Percentiles rank a stretch among this genome's conserved stretches.
phyloP scores from a whole-genome alignment of 2,797 vertebrate species.

The Neoniphon sammara region DNA sequence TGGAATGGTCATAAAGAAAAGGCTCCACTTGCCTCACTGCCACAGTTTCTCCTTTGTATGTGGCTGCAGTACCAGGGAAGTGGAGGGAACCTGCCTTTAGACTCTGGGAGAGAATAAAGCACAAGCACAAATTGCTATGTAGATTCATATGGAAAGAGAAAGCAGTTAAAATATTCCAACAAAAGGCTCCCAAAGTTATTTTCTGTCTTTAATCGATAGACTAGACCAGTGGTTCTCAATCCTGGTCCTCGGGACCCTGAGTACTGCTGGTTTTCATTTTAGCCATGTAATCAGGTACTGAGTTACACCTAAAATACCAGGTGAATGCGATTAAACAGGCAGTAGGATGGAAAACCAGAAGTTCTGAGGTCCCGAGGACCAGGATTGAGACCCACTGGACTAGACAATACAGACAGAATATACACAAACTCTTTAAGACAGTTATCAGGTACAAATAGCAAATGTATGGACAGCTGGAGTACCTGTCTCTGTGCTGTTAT shows the following conservation, averaged over 20 bases:
- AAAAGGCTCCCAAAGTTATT: not conserved
- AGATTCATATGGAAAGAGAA: not conserved
- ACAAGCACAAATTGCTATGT: not conserved
- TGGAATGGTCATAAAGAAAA: slow-evolving; percentile 73
- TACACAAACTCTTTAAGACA: not conserved
- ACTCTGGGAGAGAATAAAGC: slow-evolving; percentile 76
- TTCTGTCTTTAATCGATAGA: not conserved
- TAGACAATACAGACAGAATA: not conserved
- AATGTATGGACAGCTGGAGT: not conserved
- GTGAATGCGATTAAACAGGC: no score
- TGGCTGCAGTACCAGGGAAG: slow-evolving; percentile 87
- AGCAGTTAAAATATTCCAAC: not conserved
- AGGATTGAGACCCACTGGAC: no score
- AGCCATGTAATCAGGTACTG: no score
- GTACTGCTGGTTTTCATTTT: no score
- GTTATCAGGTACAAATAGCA: not conserved
- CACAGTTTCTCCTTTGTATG: slow-evolving; percentile 81
- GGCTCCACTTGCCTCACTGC: slow-evolving; percentile 81
- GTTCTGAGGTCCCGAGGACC: no score
- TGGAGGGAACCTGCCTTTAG: slow-evolving; percentile 88
- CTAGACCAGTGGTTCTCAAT: no score
- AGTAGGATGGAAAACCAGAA: no score
- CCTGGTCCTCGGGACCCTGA: no score
- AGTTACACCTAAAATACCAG: no score
- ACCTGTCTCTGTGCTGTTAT: slow-evolving; percentile 92